Evolutionary conservation across 1,140 invertebrate genomes (phyloP), one percentile per base, ranked within the genome.

Genomic region (Dufourea novaeangliae): DNA sequence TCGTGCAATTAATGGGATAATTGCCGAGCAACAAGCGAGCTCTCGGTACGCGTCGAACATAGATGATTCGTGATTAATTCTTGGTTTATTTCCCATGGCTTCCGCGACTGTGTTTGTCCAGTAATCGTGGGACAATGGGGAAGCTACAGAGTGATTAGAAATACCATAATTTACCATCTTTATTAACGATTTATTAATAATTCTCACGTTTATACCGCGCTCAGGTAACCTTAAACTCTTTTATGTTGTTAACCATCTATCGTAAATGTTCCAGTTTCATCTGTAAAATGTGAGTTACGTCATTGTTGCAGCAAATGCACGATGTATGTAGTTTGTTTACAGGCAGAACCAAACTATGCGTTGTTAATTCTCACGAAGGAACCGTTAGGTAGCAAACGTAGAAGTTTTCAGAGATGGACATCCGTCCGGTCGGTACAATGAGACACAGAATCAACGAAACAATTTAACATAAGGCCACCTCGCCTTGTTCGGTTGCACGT

Each of bases 401-500:
- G 37, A 44, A 39, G 54, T 44, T 32, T 54, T 52, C 71, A n/a
- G 56, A 52, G 41, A 71, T 77, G 75, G 75, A 77, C 75, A 71
- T 77, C 57, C 68, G 67, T 77, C 75, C 75, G 75, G 67, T n/a
- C n/a, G n/a, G 46, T 52, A 61, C 67, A 54, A 61, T 52, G 32
- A 54, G 34, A 12, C 57, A 27, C 54, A 63, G 71, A 62, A 1
- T 71, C 71, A 46, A n/a, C 34, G n/a, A 62, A 52, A 71, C 37
- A 27, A 77, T 77, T 77, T 77, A n/a, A 17, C 75, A 70, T 77
- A 54, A 62, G 2, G 34, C 32, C n/a, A n/a, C n/a, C 34, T 34
- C 14, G 20, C 44, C 75, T 32, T 37, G 12, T 54, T 52, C 14
- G 67, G n/a, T n/a, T n/a, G 56, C 2, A 17, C 20, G 10, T 20